phyloP scores from a whole-genome alignment of 1,140 invertebrate species.

The Pomacea maculata region DNA sequence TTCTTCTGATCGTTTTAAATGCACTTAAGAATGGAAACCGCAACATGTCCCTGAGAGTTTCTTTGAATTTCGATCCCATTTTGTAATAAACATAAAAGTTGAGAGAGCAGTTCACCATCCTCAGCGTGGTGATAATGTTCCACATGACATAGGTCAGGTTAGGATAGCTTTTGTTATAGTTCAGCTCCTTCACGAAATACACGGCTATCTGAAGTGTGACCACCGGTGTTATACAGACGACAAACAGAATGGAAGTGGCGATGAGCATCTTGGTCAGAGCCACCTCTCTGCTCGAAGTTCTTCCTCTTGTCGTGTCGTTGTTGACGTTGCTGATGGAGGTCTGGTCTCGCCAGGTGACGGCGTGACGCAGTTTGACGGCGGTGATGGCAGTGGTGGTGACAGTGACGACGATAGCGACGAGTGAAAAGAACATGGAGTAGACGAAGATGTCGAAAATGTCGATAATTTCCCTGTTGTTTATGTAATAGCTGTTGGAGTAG shows the following conservation, averaged over 20 bases:
- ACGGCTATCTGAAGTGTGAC: conserved; percentile 13
- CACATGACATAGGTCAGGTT: conserved; percentile 20
- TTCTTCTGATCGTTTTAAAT: no score
- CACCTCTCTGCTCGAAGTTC: background rate
- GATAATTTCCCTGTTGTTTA: no score
- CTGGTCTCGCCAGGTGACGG: no score
- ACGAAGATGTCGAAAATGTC: no score
- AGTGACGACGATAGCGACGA: no score
- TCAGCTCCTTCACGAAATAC: conserved; percentile 17
- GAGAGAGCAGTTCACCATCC: conserved; percentile 6
- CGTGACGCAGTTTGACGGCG: no score
- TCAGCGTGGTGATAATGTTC: background rate
- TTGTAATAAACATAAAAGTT: conserved; percentile 23
- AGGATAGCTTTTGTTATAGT: conserved; percentile 19
- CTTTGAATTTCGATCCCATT: conserved; percentile 17
- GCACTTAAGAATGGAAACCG: no score
- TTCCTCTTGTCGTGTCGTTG: no score
- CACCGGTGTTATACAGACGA: conserved; percentile 18
- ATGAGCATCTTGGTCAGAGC: conserved; percentile 19
- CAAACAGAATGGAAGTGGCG: conserved; percentile 16
- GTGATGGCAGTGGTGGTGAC: no score
- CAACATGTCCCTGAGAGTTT: conserved; percentile 4
- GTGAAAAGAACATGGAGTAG: no score
- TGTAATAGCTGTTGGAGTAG: no score
- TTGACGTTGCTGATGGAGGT: no score